Evolutionary conservation across 2,113 vertebrate genomes (phyloP).

Genomic region (Syngnathus scovelli): DNA sequence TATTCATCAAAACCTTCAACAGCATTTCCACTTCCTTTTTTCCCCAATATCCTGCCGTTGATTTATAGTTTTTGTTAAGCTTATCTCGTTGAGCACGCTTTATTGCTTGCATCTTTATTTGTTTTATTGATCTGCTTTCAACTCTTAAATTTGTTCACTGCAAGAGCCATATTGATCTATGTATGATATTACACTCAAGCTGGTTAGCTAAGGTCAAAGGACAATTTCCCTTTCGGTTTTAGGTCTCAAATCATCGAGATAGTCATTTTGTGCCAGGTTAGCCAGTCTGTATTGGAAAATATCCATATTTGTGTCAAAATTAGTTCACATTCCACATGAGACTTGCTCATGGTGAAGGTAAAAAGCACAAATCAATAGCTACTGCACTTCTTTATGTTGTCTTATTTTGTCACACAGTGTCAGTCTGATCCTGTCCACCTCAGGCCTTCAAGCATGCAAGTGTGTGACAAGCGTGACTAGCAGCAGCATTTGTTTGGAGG

Average conservation of each 20-base stretch:
- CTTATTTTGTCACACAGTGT: slow-evolving; percentile 32
- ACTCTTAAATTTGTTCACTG: neutral
- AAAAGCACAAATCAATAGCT: slow-evolving; percentile 17
- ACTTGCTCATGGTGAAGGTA: neutral
- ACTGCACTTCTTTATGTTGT: slow-evolving; percentile 18
- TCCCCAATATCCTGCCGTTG: too few species aligned
- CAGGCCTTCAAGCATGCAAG: slow-evolving; percentile 31
- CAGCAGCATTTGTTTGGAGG: slow-evolving; percentile 33
- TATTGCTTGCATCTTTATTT: neutral
- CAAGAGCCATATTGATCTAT: neutral
- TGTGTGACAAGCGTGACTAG: slow-evolving; percentile 62
- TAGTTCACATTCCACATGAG: neutral
- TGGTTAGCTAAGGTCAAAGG: neutral
- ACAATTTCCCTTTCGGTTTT: neutral
- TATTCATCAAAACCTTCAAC: neutral
- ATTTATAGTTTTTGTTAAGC: neutral
- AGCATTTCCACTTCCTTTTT: neutral
- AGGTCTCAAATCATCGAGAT: neutral
- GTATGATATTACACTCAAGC: neutral
- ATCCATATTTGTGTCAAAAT: neutral
- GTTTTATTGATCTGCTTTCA: neutral
- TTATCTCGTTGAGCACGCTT: neutral
- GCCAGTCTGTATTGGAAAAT: neutral
- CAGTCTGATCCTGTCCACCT: slow-evolving; percentile 18
- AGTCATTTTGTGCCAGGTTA: neutral